Evolutionary conservation across 1,140 invertebrate genomes (phyloP).

Genomic region (Brachionus paranguensis): DNA sequence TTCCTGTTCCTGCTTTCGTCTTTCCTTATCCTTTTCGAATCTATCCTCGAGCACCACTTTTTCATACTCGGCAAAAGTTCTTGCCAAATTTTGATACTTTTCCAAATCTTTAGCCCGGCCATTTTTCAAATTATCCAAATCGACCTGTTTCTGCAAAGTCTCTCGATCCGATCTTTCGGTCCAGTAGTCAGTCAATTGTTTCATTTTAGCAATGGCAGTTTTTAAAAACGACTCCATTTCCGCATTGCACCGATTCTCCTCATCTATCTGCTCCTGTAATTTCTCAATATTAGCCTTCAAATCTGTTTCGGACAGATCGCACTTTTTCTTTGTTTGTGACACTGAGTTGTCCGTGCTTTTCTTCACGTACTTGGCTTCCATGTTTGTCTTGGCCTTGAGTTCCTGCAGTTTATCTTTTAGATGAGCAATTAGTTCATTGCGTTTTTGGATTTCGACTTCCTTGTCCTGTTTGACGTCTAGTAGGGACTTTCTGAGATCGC

Average conservation of each 20-base stretch:
- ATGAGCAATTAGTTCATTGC: constrained; percentile 31
- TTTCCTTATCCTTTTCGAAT: constrained; percentile 13
- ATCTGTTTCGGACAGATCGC: constrained; percentile 12
- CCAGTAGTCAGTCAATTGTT: constrained; percentile 10
- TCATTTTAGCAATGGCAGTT: constrained; percentile 24
- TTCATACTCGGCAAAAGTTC: constrained; percentile 27
- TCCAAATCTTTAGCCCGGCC: constrained; percentile 19
- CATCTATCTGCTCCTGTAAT: constrained; percentile 11
- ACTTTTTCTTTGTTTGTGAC: not conserved
- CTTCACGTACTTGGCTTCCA: constrained; percentile 31
- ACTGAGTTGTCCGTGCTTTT: constrained; percentile 36
- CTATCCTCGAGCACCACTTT: constrained; percentile 4
- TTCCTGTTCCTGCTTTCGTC: constrained; percentile 24
- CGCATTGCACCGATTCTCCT: constrained; percentile 22
- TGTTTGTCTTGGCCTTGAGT: constrained; percentile 21
- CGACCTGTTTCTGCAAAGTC: constrained; percentile 11
- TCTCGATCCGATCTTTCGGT: constrained; percentile 15
- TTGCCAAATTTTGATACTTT: constrained; percentile 26
- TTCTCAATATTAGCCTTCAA: not conserved
- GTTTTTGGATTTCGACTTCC: not conserved
- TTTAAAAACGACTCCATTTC: constrained; percentile 22
- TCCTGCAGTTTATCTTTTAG: constrained; percentile 35
- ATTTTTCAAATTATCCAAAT: constrained; percentile 34
- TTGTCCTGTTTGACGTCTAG: not conserved
- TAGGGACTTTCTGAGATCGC: not conserved